phyloP scores from a whole-genome alignment of 2,888 invertebrate species.

The Cerceris rybyensis region DNA sequence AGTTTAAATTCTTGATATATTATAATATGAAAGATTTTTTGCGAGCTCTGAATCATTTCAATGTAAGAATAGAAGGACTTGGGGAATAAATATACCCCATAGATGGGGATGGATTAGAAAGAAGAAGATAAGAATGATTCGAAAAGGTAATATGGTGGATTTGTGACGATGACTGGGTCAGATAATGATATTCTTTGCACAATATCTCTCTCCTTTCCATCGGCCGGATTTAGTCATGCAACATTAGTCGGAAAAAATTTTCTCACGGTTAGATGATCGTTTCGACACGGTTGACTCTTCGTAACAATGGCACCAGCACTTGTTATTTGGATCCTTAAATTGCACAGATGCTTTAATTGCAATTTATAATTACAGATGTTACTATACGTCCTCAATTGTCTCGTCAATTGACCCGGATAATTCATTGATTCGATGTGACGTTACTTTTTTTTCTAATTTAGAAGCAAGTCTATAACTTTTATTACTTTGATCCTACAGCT shows the following conservation, averaged over 20 bases:
- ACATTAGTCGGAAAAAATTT: constrained; percentile 53
- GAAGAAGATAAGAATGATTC: no score
- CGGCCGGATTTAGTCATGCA: constrained; percentile 38
- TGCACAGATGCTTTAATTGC: constrained; percentile 40
- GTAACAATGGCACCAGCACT: constrained; percentile 45
- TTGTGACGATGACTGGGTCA: constrained; percentile 6
- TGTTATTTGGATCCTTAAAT: constrained; percentile 32
- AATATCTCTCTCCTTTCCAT: constrained; percentile 24
- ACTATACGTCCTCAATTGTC: background rate
- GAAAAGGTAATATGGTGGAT: background rate
- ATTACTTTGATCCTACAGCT: background rate
- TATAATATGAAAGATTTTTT: no score
- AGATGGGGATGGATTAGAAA: no score
- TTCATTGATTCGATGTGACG: background rate
- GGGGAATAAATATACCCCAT: no score
- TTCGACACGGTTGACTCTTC: constrained; percentile 44
- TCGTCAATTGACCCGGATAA: constrained; percentile 26
- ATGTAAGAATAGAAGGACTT: no score
- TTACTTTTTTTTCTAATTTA: constrained; percentile 1
- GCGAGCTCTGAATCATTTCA: no score
- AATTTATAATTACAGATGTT: constrained; percentile 5
- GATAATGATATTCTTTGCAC: constrained; percentile 20
- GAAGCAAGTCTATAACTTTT: background rate
- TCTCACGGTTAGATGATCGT: constrained; percentile 52
- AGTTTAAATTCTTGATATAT: no score